Evolutionary conservation across 2,888 invertebrate species (phyloP), one percentile per base, ranked within the genome.

Genomic region (Diachrysia chrysitis): DNA sequence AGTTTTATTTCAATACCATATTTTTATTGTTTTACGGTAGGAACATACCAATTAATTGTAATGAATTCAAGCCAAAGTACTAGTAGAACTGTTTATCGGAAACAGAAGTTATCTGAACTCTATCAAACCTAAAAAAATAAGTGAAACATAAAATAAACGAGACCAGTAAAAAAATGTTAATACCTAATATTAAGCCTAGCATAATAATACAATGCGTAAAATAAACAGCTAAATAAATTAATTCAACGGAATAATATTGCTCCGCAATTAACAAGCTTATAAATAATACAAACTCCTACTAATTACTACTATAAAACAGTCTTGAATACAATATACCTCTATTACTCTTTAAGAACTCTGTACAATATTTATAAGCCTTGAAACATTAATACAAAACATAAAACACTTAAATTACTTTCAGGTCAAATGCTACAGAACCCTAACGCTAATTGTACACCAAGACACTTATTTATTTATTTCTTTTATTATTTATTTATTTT

Each of bases 251-350:
- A 5, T 63, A 63, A 67, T 58, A 64, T 63, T 58, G 58, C 25
- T 48, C 29, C 56, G 51, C 48, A 48, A 69, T 73, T 77, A 60
- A 35, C 58, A 56, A 60, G 58, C 48, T 53, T 63, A 73, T 58
- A 76, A 66, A 73, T 76, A 58, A 42, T 66, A 63, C 35, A 32
- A 64, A 61, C 58, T 63, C 46, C 29, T n/a, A 10, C 19, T 69
- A 80, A 77, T 67, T 61, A 58, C 37, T 56, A 5, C 6, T 17
- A 58, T 58, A 54, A 63, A 80, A 66, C 35, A 42, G 32, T 63
- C 37, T 55, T 9, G 32, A 56, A 59, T 51, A 71, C 42, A 71
- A 54, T 61, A 35, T 35, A 63, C 54, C 29, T 63, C 58, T 57
- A 59, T 71, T 55, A 63, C 63, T 64, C n/a, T 12, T 35, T 42